Percentiles rank a stretch among this genome's conserved stretches.
Evolutionary conservation across 2,797 vertebrate species (phyloP).

Genomic region (Hippopotamyrus pictus): DNA sequence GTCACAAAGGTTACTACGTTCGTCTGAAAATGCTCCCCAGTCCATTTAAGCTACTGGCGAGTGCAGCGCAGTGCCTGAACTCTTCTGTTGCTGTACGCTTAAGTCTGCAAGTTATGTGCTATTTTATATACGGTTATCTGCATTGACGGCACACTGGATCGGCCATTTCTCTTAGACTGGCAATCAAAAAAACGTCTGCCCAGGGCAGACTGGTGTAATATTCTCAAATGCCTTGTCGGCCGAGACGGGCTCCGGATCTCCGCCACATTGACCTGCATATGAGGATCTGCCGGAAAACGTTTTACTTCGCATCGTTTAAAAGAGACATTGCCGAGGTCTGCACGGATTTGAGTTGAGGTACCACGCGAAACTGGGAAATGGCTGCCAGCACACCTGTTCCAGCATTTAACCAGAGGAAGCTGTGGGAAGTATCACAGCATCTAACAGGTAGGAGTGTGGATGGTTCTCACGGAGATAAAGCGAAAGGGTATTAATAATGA

Average conservation of each 20-base stretch:
- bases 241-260: not conserved
- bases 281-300: not conserved
- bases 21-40: not conserved
- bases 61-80: not conserved
- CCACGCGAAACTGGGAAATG: not conserved
- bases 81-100: not conserved
- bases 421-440: not conserved
- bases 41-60: not conserved
- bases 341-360: not conserved
- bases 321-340: not conserved
- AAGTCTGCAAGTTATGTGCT: not conserved
- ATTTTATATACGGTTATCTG: not conserved
- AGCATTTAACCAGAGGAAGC: not conserved
- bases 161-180: not conserved
- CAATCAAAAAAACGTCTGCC: not conserved
- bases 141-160: not conserved
- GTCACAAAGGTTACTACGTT: not conserved
- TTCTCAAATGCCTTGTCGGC: not conserved
- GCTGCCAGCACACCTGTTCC: not conserved
- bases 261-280: not conserved
- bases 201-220: not conserved
- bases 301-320: not conserved
- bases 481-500: not conserved
- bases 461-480: not conserved
- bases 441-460: not conserved